Evolutionary conservation across 2,113 vertebrate genomes (phyloP).

Genomic region (Steatornis caripensis): DNA sequence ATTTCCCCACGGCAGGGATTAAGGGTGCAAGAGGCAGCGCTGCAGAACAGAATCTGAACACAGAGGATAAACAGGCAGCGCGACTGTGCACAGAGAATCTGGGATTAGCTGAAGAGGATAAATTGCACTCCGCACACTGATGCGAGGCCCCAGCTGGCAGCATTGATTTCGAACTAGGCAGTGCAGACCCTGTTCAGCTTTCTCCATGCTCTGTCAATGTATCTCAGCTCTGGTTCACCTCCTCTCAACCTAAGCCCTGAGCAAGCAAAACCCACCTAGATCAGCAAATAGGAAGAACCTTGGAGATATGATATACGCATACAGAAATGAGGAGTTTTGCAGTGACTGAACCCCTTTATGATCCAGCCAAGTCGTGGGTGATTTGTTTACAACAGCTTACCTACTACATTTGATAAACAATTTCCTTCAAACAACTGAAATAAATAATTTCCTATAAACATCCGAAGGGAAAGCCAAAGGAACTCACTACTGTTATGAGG

Average conservation of each 20-base stretch:
- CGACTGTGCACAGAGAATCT: neutral
- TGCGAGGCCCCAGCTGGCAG: neutral
- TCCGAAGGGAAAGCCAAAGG: neutral
- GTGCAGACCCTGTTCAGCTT: neutral
- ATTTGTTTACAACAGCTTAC: neutral
- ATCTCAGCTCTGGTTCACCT: neutral
- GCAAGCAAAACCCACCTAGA: neutral
- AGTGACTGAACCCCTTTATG: neutral
- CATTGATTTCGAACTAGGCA: neutral
- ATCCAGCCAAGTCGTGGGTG: neutral
- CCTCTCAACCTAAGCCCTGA: neutral
- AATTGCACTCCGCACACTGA: neutral
- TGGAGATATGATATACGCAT: accelerated
- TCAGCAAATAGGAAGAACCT: neutral
- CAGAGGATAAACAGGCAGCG: neutral
- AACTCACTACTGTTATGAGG: neutral
- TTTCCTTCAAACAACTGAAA: neutral
- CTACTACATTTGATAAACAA: neutral
- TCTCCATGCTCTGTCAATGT: neutral
- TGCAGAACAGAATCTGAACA: neutral
- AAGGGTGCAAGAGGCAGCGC: neutral
- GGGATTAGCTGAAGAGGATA: neutral
- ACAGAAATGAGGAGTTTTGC: neutral
- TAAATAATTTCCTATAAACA: neutral
- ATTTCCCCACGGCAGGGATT: neutral